Evolutionary conservation across 2,113 vertebrate species (phyloP).

Genomic region (Cavia porcellus): DNA sequence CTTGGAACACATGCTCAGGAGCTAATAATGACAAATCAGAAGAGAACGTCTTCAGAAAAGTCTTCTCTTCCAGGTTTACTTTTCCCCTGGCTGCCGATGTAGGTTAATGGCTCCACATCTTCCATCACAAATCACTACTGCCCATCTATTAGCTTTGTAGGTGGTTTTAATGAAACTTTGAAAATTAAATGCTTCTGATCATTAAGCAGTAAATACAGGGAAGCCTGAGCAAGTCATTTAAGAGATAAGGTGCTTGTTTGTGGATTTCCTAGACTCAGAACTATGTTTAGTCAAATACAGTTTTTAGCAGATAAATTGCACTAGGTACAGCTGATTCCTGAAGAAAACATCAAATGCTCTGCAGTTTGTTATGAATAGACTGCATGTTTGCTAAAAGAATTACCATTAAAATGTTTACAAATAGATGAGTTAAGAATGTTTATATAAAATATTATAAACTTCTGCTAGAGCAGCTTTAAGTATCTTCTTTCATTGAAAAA

Average conservation of each 20-base stretch:
- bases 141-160: constrained; percentile 69
- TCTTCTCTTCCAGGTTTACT: constrained; percentile 36
- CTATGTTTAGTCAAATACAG: constrained; percentile 36
- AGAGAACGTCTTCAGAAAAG: constrained; percentile 70
- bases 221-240: constrained; percentile 56
- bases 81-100: constrained; percentile 68
- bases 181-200: constrained; percentile 74
- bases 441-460: constrained; percentile 45
- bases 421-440: constrained; percentile 68
- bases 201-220: constrained; percentile 67
- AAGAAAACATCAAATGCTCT: constrained; percentile 42
- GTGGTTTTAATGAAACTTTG: constrained; percentile 74
- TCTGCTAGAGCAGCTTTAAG: constrained; percentile 49
- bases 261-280: constrained; percentile 8
- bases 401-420: constrained; percentile 67
- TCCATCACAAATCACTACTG: constrained; percentile 60
- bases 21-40: constrained; percentile 79
- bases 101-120: constrained; percentile 61
- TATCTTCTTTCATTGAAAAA: constrained; percentile 60
- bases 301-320: constrained; percentile 67
- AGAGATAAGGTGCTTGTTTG: constrained; percentile 77
- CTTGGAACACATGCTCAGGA: constrained; percentile 52
- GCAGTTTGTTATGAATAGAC: constrained; percentile 46
- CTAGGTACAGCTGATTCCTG: constrained; percentile 29
- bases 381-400: constrained; percentile 50